Conservation (phyloP, 1,140 invertebrate genomes). For the Zaprionus gabonicus region DNA sequence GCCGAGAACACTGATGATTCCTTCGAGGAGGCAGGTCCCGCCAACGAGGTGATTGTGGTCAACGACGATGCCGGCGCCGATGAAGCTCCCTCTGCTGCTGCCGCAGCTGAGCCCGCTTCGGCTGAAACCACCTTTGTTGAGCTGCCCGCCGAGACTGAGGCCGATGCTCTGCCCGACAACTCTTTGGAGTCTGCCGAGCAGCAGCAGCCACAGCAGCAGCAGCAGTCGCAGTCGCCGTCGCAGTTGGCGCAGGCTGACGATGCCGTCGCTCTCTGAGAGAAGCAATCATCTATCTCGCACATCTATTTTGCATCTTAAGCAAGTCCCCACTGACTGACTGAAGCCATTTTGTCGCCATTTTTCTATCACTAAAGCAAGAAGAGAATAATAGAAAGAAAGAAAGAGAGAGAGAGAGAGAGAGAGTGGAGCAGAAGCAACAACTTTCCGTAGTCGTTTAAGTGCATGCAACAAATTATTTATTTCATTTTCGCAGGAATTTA, state of each 20-base stretch:
- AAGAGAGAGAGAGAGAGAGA: constrained; percentile 12
- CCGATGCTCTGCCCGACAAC: constrained; percentile 22
- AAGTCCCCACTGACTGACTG: constrained; percentile 50
- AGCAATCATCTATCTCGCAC: background rate
- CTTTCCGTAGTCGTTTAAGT: constrained; percentile 71
- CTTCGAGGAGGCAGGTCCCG: constrained; percentile 69
- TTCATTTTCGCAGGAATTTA: constrained; percentile 79
- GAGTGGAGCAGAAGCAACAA: constrained; percentile 27
- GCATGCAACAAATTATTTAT: constrained; percentile 80
- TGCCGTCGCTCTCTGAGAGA: constrained; percentile 47
- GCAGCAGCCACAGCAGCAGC: background rate
- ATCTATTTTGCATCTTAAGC: constrained; percentile 24
- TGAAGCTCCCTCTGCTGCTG: constrained; percentile 4
- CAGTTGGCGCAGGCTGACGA: constrained; percentile 12
- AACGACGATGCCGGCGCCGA: constrained; percentile 61
- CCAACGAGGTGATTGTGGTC: constrained; percentile 75
- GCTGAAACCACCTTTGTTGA: background rate
- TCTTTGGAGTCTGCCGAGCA: constrained; percentile 11
- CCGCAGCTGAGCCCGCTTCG: constrained; percentile 1
- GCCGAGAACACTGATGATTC: constrained; percentile 68
- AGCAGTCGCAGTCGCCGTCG: constrained; percentile 5
- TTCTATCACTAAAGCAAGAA: constrained; percentile 28
- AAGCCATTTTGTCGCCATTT: constrained; percentile 60
- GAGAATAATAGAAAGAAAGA: background rate
- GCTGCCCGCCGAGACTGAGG: constrained; percentile 21